These are phyloP conservation scores for Drosophila oshimai DNA, from an alignment of 1,140 invertebrate genomes.

Conservation along the genomic window DNA sequence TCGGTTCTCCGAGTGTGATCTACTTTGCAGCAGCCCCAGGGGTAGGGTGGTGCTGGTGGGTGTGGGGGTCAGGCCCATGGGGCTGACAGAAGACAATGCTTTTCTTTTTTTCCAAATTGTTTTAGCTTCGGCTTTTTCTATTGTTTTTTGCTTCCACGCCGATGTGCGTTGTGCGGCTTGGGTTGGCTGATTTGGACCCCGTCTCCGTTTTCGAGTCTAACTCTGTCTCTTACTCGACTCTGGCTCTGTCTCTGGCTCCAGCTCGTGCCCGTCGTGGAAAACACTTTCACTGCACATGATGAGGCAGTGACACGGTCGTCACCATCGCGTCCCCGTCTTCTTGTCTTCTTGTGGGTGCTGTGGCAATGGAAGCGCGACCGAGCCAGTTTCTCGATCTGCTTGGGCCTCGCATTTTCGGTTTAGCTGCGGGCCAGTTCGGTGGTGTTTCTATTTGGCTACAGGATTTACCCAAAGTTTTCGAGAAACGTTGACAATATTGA, in stretches of 20 bases:
- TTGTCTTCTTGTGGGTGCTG: slow-evolving; percentile 47
- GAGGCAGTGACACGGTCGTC: slow-evolving; percentile 72
- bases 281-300: slow-evolving; percentile 78
- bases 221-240: not conserved
- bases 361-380: slow-evolving; percentile 70
- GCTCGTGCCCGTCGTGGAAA: slow-evolving; percentile 65
- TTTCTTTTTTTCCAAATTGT: slow-evolving; percentile 53
- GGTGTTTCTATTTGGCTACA: slow-evolving; percentile 22
- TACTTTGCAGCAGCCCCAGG: slow-evolving; percentile 48
- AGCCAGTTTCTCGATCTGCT: slow-evolving; percentile 66
- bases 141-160: slow-evolving; percentile 58
- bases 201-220: too few relatives aligned
- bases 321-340: slow-evolving; percentile 40
- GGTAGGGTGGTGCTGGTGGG: not conserved
- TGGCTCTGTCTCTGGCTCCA: not conserved
- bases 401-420: slow-evolving; percentile 61
- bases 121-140: slow-evolving; percentile 14
- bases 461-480: not conserved
- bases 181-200: slow-evolving; percentile 21
- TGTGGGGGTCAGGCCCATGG: not conserved
- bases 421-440: slow-evolving; percentile 42
- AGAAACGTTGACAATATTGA: too few relatives aligned
- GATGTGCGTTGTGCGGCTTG: slow-evolving; percentile 53
- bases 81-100: slow-evolving; percentile 64
- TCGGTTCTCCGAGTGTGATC: slow-evolving; percentile 26